These are phyloP conservation scores for Caenorhabditis latens DNA, from an alignment of 1,140 invertebrate species.

Conservation along the genomic window DNA sequence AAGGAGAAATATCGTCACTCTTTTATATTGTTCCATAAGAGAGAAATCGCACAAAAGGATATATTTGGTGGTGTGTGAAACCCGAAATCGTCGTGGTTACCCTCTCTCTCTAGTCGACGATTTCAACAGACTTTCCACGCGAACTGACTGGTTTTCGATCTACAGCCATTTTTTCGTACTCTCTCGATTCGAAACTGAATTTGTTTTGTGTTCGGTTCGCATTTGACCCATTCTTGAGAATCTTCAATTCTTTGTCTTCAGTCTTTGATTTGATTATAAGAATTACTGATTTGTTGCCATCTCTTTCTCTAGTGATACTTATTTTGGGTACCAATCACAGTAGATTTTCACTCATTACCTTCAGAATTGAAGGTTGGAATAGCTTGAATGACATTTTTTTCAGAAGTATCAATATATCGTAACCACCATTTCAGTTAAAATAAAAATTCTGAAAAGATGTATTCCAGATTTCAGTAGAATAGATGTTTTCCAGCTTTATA, in stretches of 20 bases:
- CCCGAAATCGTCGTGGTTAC: constrained; percentile 53
- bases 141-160: constrained; percentile 47
- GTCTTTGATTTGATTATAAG: background rate
- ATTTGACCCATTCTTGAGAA: background rate
- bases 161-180: constrained; percentile 16
- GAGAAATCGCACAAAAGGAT: constrained; percentile 40
- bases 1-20: constrained; percentile 1
- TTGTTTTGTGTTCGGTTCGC: constrained; percentile 28
- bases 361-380: no score
- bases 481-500: no score
- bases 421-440: no score
- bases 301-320: background rate
- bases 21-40: constrained; percentile 42
- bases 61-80: constrained; percentile 54
- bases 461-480: no score
- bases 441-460: no score
- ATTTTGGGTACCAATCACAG: no score
- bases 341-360: no score
- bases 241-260: constrained; percentile 23
- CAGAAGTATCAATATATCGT: no score
- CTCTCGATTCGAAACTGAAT: background rate
- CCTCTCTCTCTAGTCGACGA: background rate
- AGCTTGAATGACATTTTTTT: no score
- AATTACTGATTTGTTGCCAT: background rate
- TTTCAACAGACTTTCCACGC: constrained; percentile 28